Evolutionary conservation across 1,140 invertebrate genomes (phyloP), one percentile per base, ranked within the genome.

Genomic region (Drosophila equinoxialis): DNA sequence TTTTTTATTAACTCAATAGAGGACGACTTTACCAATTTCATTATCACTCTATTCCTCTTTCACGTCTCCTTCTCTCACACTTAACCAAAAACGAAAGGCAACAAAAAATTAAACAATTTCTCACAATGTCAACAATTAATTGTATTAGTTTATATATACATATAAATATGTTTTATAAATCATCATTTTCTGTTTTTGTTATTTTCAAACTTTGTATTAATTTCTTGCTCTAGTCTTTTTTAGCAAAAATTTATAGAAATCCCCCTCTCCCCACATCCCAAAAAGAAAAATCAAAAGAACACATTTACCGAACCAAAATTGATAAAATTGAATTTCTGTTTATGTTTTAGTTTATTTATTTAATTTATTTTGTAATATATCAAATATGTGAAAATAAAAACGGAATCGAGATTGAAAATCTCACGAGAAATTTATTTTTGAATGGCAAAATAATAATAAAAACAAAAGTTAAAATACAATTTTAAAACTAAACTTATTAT

Each of bases 271-370:
- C 10, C 48, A n/a, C 5, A 51, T 60, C 33, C 45, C 45, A 51
- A 39, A 60, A 20, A 37, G 10, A 58, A 58, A 58, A 73, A 73
- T 54, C 41, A 23, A 58, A 58, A 39, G 54, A 65, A 33, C 65
- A 71, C 39, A 67, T 65, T 67, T 71, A 75, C 65, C 68, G 73
- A 68, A 55, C 76, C 67, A 87, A 87, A 64, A 82, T 71, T 76
- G 11, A 39, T 65, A 42, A 42, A 41, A 65, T 79, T 81, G 71
- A 86, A 82, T 73, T 82, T 86, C 76, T 82, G 59, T 83, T 87
- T 83, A 82, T 83, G 76, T 70, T 86, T 80, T 86, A 86, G 83
- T 75, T 86, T 77, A 86, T 86, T 86, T 86, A 86, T 83, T 86
- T 87, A 57, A 86, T 86, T 86, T 86, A 86, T 86, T 83, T 77